Evolutionary conservation across 2,113 vertebrate species (phyloP).

Genomic region (Microcebus tavaratra): DNA sequence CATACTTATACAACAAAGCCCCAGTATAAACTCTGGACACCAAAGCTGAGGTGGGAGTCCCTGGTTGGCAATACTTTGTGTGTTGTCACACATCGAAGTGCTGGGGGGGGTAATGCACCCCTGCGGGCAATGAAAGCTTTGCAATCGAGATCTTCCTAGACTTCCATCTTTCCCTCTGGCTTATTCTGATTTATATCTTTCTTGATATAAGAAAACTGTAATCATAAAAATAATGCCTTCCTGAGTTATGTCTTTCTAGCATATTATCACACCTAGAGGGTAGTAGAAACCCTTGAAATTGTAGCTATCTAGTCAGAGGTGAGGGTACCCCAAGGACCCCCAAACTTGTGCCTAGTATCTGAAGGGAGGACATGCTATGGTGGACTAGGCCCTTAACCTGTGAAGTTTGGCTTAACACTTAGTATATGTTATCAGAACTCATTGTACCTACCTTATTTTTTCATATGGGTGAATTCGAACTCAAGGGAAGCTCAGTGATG

Average conservation of each 20-base stretch:
- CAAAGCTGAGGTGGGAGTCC: neutral
- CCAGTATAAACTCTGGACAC: neutral
- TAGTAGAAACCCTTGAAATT: neutral
- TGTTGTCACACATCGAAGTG: neutral
- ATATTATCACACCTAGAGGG: neutral
- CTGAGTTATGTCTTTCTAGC: neutral
- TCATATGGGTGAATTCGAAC: neutral
- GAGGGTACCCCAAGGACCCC: accelerated
- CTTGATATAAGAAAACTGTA: neutral
- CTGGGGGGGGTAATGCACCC: neutral
- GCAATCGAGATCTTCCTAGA: neutral
- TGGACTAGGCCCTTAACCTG: neutral
- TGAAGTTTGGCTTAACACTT: neutral
- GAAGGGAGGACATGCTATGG: neutral
- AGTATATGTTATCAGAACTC: neutral
- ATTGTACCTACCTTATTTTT: neutral
- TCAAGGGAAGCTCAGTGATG: neutral
- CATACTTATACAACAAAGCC: neutral
- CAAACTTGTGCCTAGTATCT: neutral
- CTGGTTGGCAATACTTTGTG: neutral
- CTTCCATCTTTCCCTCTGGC: neutral
- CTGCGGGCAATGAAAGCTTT: neutral
- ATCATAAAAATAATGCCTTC: neutral
- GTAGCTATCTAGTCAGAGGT: neutral
- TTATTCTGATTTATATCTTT: neutral